These are phyloP conservation scores for Pteromalus puparum DNA, from an alignment of 1,140 invertebrate species.

Conservation along the genomic window DNA sequence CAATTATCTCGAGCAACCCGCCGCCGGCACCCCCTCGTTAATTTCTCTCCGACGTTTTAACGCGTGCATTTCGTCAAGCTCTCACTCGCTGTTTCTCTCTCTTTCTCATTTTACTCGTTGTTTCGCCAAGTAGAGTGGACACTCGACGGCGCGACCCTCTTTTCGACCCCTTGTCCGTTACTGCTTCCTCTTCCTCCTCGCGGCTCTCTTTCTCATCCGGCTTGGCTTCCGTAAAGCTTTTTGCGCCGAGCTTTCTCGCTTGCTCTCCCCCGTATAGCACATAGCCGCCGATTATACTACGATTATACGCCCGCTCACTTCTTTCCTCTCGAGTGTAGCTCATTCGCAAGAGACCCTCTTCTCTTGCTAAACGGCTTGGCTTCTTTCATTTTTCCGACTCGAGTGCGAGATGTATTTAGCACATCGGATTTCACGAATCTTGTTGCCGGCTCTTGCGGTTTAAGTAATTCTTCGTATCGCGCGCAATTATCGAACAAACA, in stretches of 20 bases:
- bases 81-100: background rate
- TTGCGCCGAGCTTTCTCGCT: background rate
- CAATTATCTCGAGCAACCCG: constrained; percentile 37
- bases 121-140: constrained; percentile 56
- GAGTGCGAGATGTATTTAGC: background rate
- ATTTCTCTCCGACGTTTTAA: constrained; percentile 59
- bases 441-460: background rate
- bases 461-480: background rate
- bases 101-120: constrained; percentile 46
- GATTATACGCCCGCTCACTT: background rate
- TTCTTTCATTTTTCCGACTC: background rate
- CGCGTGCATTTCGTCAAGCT: constrained; percentile 58
- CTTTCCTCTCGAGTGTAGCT: background rate
- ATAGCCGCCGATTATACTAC: background rate
- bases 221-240: background rate
- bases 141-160: constrained; percentile 41
- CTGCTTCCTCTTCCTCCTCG: constrained; percentile 34
- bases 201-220: constrained; percentile 22
- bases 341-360: background rate
- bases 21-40: constrained; percentile 55
- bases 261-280: background rate
- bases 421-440: background rate
- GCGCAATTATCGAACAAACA: too few species aligned
- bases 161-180: constrained; percentile 21
- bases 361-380: background rate